A percentile compares a stretch with the other conserved stretches of the same genome.
Conservation (phyloP, 2,797 vertebrate species). For the Alcedo atthis region DNA sequence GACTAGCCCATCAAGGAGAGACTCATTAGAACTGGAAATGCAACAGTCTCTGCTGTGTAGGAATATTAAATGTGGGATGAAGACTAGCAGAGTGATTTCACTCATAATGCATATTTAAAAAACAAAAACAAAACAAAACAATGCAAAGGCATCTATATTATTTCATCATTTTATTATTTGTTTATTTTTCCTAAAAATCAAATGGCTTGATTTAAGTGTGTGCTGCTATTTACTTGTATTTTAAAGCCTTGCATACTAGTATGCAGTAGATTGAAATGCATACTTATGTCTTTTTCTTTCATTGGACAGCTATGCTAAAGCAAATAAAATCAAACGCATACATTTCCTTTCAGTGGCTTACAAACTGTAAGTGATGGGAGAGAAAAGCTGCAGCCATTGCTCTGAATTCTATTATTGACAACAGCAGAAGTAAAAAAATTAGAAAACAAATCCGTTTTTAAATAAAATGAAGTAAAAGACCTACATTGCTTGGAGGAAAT, state of each 20-base stretch:
- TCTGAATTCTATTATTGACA: slow-evolving; percentile 78
- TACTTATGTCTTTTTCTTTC: slow-evolving; percentile 75
- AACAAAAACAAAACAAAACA: background rate
- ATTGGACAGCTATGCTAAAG: slow-evolving; percentile 71
- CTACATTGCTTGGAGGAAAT: slow-evolving; percentile 81
- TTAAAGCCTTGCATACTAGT: slow-evolving; percentile 68
- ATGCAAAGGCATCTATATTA: slow-evolving; percentile 34
- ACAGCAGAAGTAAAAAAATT: slow-evolving; percentile 79
- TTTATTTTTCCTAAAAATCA: slow-evolving; percentile 70
- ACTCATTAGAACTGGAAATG: slow-evolving; percentile 17
- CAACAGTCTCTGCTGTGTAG: background rate
- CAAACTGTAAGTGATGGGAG: slow-evolving; percentile 74
- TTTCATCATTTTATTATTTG: slow-evolving; percentile 69
- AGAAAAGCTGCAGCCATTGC: slow-evolving; percentile 64
- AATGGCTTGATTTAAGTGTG: slow-evolving; percentile 69
- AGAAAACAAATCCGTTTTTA: slow-evolving; percentile 83
- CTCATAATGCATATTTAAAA: background rate
- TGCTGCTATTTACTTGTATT: slow-evolving; percentile 74
- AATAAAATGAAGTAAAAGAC: slow-evolving; percentile 82
- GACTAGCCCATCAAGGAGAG: slow-evolving; percentile 51
- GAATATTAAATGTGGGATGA: background rate
- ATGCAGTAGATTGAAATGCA: slow-evolving; percentile 68
- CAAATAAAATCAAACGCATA: slow-evolving; percentile 78
- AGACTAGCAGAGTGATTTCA: background rate
- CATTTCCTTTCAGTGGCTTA: slow-evolving; percentile 64